A percentile compares a stretch with the other conserved stretches of the same genome.
Evolutionary conservation across 1,140 invertebrate species (phyloP).

Genomic region (Ceratina australensis): DNA sequence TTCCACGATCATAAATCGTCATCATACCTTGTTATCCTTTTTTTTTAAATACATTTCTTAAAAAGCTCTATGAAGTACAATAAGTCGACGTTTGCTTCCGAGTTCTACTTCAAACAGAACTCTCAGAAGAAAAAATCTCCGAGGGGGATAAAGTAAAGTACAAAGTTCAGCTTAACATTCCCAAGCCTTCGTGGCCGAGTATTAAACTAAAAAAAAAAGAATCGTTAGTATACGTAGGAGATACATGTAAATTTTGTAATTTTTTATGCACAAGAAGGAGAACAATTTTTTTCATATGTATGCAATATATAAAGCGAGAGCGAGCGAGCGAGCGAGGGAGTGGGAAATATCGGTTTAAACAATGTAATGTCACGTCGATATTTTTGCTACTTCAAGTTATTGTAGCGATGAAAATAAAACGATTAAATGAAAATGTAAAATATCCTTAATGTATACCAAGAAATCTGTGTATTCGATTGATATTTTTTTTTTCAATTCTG

Average conservation of each 20-base stretch:
- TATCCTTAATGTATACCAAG: constrained; percentile 11
- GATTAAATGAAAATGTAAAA: constrained; percentile 39
- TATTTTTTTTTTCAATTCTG: no score
- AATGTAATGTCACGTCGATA: constrained; percentile 43
- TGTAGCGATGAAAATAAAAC: constrained; percentile 52
- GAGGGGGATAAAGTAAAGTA: constrained; percentile 23
- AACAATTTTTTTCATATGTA: neutral
- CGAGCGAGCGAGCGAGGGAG: constrained; percentile 4
- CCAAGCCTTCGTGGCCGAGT: constrained; percentile 16
- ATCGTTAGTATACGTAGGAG: neutral
- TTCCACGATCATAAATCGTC: constrained; percentile 10
- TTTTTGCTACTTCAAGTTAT: constrained; percentile 37
- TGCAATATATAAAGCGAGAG: constrained; percentile 5
- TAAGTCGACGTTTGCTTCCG: neutral
- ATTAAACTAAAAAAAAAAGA: neutral
- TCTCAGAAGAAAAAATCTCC: neutral
- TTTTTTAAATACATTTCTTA: neutral
- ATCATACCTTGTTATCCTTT: neutral
- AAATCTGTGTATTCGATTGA: constrained; percentile 3
- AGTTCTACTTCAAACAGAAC: neutral
- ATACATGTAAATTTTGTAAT: constrained; percentile 29
- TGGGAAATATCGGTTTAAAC: constrained; percentile 11
- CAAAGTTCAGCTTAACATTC: constrained; percentile 30
- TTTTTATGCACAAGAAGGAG: constrained; percentile 24
- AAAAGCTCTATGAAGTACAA: neutral